Base-by-base conservation (phyloP, 2,113 vertebrate genomes). In the Mesembrinibis cayennensis region DNA sequence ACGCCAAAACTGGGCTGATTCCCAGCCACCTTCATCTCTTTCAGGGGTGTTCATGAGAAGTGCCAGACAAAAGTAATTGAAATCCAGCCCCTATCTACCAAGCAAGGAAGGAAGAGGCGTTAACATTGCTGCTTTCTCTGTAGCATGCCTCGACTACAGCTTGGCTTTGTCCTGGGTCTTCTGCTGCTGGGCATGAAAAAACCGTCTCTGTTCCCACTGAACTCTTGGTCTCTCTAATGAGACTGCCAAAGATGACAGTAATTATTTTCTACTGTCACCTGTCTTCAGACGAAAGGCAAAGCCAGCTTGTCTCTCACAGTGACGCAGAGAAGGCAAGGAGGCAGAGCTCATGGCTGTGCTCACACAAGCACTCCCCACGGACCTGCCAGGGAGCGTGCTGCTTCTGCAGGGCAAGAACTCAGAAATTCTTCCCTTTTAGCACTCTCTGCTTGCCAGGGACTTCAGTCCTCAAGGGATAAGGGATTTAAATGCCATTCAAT, bases 371-470 rank as follows among this genome's bases (percentile, higher is more conserved):
- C 20, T 80, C 13, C 45, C 12, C 9, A n/a, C 0, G 7, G 76
- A 83, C 44, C 38, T 36, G 30, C 7, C 1, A 5, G n/a, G 25
- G 18, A 87, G 25, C 0, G 0, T 0, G 2, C 47, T 65, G 81
- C 56, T 94, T 55, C 52, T 59, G 32, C 27, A 47, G 25, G 44
- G 53, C 34, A 47, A 58, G 63, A 61, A 17, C 34, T 49, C 34
- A 27, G 72, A 61, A 69, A 69, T 40, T 63, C 16, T 52, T 76
- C 61, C 18, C 29, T 70, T 82, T 61, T 25, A 44, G 58, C 81
- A 65, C 40, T 49, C 32, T 70, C 42, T 72, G 30, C 36, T 52
- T 87, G 84, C 25, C 62, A 72, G 4, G 21, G 44, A 79, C 62
- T 69, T 85, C 27, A 69, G 38, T 47, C n/a, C 38, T 69, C 52